Evolutionary conservation across 2,113 vertebrate species (phyloP).

Genomic region (Sander lucioperca): DNA sequence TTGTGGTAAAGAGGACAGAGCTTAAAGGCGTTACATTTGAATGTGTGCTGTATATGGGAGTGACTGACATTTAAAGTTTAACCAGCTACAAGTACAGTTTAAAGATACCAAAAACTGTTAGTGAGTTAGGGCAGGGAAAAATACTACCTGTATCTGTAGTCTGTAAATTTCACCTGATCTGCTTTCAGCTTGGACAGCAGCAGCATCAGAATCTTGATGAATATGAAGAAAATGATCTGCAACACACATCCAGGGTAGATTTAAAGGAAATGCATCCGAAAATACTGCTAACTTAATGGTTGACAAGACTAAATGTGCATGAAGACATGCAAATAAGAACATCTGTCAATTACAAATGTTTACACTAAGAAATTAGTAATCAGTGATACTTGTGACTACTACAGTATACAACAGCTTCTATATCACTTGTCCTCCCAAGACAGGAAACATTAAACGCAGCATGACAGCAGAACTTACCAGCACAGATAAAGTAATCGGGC

Average conservation of each 20-base stretch:
- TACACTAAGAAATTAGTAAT: background rate
- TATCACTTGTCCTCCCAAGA: conserved; percentile 63
- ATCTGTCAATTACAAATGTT: background rate
- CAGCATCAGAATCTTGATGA: conserved; percentile 94
- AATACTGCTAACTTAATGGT: background rate
- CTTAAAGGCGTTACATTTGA: conserved; percentile 28
- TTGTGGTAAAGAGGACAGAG: conserved; percentile 1
- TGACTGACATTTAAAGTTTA: conserved; percentile 43
- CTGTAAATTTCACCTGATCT: conserved; percentile 91
- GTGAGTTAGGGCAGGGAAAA: background rate
- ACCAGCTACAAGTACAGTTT: background rate
- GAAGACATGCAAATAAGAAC: background rate
- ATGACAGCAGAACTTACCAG: conserved; percentile 85
- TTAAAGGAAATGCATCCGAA: background rate
- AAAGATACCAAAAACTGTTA: background rate
- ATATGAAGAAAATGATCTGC: conserved; percentile 96
- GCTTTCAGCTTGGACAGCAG: conserved; percentile 96
- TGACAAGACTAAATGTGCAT: background rate
- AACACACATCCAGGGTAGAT: conserved; percentile 54
- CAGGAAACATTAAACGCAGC: background rate
- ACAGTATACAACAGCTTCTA: background rate
- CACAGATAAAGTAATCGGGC: conserved; percentile 91
- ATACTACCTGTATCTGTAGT: conserved; percentile 98
- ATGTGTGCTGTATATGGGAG: background rate
- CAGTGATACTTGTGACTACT: conserved; percentile 17